Percentiles rank a stretch among this genome's conserved stretches.
These are phyloP conservation scores for Anneissia japonica DNA, from an alignment of 35 echinoderm and acorn worm genomes.

Conservation along the genomic window DNA sequence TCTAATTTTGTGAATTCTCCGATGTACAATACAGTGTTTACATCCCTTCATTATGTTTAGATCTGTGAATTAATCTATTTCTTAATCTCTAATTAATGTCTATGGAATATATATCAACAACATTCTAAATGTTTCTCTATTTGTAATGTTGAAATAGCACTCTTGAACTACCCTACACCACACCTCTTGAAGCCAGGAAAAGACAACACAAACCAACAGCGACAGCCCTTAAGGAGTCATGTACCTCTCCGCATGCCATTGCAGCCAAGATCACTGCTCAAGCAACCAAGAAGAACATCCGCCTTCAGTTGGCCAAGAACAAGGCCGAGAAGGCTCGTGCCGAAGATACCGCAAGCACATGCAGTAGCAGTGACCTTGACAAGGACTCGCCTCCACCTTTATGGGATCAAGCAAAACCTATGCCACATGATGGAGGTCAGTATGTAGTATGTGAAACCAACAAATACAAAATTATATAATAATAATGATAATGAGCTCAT, in stretches of 20 bases:
- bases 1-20: no score
- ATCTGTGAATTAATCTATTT: no score
- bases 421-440: conserved; percentile 41
- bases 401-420: conserved; percentile 84
- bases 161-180: conserved; percentile 80
- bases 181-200: conserved; percentile 54
- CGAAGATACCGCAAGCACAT: conserved; percentile 56
- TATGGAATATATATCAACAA: no score
- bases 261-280: conserved; percentile 87
- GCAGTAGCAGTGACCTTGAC: conserved; percentile 89
- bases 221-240: conserved; percentile 58
- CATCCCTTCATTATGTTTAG: no score
- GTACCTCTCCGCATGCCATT: conserved; percentile 86
- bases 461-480: no score
- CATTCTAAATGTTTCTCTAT: no score
- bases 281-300: conserved; percentile 68
- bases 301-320: conserved; percentile 39
- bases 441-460: no score
- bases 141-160: conserved; percentile 34
- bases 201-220: conserved; percentile 23
- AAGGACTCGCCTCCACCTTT: conserved; percentile 92
- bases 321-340: conserved; percentile 34
- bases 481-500: no score
- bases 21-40: no score
- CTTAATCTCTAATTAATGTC: no score